Base-by-base conservation (phyloP, 2,888 invertebrate species). In the Dryococelus australis region DNA sequence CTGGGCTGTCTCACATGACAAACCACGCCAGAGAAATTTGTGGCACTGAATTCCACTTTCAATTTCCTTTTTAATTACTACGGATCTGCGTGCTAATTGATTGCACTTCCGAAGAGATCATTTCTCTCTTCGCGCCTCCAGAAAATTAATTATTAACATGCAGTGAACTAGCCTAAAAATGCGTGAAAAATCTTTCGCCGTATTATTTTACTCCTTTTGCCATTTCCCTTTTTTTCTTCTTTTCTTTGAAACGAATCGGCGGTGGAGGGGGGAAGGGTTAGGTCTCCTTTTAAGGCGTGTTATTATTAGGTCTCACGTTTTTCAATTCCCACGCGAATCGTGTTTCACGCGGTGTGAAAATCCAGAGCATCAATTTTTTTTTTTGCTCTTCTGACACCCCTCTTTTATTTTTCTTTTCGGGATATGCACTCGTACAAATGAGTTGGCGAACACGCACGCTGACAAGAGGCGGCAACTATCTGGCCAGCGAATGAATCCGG, bases 401-500 rank as follows among this genome's bases (percentile, higher is more conserved):
- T 9, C 8, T 20, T 20, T n/a, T n/a, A 24, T 65, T 65, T 65
- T 65, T 24, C 65, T 47, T 47, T 47, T 47, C 65, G 16, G 20
- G 65, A 65, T 65, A n/a, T 65, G 65, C 65, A 65, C 6, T 65
- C 65, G n/a, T 24, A 65, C 65, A 65, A 65, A 65, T 65, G 65
- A 65, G 65, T 65, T 9, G 65, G n/a, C n/a, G 65, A n/a, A 20
- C 65, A n/a, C n/a, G 24, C 65, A 20, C 65, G 65, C 65, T n/a
- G 65, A 16, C 65, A 65, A 65, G 65, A 65, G 65, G 65, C 24
- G 65, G 65, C 65, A 65, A 65, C 65, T 65, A 65, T 65, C 65
- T n/a, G 65, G n/a, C 65, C 65, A n/a, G n/a, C 24, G 65, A 65
- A 47, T 47, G 47, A 47, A 16, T 47, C 47, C 47, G 47, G 65